Conservation (phyloP, 1,140 invertebrate species). For the Nilaparvata lugens region DNA sequence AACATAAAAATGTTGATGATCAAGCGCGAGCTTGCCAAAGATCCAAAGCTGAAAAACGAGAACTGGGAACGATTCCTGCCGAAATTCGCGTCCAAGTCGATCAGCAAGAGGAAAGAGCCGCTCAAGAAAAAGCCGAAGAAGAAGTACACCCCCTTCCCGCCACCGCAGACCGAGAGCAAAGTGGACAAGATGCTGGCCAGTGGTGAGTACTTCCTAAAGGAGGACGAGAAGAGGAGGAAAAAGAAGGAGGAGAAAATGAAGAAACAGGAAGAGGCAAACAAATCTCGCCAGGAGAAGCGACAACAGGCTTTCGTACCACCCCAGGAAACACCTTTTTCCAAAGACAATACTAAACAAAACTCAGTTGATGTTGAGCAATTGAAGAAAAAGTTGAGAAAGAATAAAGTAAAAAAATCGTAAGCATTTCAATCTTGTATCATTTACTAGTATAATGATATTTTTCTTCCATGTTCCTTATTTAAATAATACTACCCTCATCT, state of each 20-base stretch:
- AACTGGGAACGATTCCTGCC: constrained; percentile 97
- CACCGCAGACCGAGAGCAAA: constrained; percentile 84
- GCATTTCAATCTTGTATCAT: too few relatives aligned
- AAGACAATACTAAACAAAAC: background rate
- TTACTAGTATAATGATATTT: too few relatives aligned
- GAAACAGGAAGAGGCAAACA: constrained; percentile 57
- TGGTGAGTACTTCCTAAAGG: constrained; percentile 94
- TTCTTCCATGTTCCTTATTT: too few relatives aligned
- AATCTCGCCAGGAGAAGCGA: constrained; percentile 64
- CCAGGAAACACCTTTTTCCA: constrained; percentile 41
- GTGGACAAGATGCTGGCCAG: constrained; percentile 88
- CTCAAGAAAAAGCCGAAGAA: constrained; percentile 78
- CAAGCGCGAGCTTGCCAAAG: constrained; percentile 87
- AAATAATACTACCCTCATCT: too few relatives aligned
- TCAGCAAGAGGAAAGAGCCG: constrained; percentile 75
- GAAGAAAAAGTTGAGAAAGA: background rate
- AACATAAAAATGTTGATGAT: constrained; percentile 99
- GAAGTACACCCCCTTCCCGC: constrained; percentile 96
- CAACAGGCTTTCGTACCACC: constrained; percentile 77
- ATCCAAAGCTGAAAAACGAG: constrained; percentile 85
- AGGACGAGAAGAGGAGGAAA: constrained; percentile 65
- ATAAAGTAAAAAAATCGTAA: background rate
- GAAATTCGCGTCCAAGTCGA: constrained; percentile 89
- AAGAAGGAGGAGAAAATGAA: constrained; percentile 60
- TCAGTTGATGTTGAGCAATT: background rate